phyloP scores from a whole-genome alignment of 2,888 invertebrate genomes.

The Apamea anceps region DNA sequence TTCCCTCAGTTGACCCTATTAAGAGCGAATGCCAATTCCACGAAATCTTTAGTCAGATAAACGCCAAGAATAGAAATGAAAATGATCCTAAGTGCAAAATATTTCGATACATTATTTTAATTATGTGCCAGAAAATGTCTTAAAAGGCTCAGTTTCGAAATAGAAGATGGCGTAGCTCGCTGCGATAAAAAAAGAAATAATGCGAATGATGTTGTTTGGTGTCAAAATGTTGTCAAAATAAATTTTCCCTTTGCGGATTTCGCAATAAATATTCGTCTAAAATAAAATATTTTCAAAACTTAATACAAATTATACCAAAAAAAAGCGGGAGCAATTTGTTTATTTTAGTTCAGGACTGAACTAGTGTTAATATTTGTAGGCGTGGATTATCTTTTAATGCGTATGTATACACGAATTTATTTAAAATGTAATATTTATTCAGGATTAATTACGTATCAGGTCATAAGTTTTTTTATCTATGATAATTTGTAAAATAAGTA shows the following conservation, averaged over 20 bases:
- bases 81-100: background rate
- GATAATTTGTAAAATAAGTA: background rate
- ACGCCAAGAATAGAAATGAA: background rate
- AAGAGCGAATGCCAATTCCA: background rate
- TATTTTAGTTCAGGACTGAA: constrained; percentile 10
- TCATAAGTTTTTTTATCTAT: background rate
- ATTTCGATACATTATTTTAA: no score
- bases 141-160: constrained; percentile 7
- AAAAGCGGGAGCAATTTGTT: constrained; percentile 11
- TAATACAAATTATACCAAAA: background rate
- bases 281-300: constrained; percentile 26
- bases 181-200: background rate
- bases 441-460: constrained; percentile 10
- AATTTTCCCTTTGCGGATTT: constrained; percentile 48
- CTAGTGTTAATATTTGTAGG: constrained; percentile 30
- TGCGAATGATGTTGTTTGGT: constrained; percentile 21
- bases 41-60: background rate
- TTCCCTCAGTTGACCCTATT: background rate
- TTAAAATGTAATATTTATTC: background rate
- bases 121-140: background rate
- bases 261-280: constrained; percentile 13
- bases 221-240: constrained; percentile 52
- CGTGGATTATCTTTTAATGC: constrained; percentile 50
- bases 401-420: constrained; percentile 48
- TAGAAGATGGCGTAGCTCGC: background rate